These are phyloP conservation scores for Python bivittatus DNA, from an alignment of 2,113 vertebrate species.

Conservation along the genomic window DNA sequence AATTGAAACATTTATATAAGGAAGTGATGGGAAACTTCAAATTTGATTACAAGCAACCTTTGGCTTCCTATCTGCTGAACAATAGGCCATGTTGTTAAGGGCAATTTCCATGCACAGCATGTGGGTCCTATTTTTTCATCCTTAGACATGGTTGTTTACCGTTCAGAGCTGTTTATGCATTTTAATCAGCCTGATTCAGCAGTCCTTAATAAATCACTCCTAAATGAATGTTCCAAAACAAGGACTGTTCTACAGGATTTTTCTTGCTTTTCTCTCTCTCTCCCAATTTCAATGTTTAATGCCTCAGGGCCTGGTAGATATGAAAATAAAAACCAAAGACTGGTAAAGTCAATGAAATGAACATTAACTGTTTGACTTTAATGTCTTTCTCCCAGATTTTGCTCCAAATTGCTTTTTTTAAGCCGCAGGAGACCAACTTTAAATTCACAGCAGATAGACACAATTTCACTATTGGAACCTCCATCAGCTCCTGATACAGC, in stretches of 20 bases:
- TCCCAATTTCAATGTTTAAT: constrained; percentile 55
- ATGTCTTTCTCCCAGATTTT: constrained; percentile 60
- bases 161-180: constrained; percentile 87
- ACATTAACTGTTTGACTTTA: constrained; percentile 69
- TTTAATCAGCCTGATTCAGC: constrained; percentile 84
- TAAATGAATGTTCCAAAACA: constrained; percentile 77
- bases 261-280: constrained; percentile 57
- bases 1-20: constrained; percentile 83
- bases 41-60: constrained; percentile 99
- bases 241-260: constrained; percentile 69
- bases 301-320: constrained; percentile 61
- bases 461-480: constrained; percentile 77
- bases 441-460: constrained; percentile 74
- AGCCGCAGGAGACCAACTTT: constrained; percentile 72
- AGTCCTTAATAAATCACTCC: constrained; percentile 85
- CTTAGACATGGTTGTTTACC: constrained; percentile 93
- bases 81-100: constrained; percentile 95
- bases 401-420: constrained; percentile 67
- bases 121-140: constrained; percentile 88
- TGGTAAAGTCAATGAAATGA: constrained; percentile 69
- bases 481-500: constrained; percentile 27
- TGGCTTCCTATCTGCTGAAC: constrained; percentile 92
- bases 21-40: constrained; percentile 91
- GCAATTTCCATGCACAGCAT: constrained; percentile 99
- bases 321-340: constrained; percentile 69